These are phyloP conservation scores for Notechis scutatus DNA, from an alignment of 2,113 vertebrate species.

Conservation along the genomic window DNA sequence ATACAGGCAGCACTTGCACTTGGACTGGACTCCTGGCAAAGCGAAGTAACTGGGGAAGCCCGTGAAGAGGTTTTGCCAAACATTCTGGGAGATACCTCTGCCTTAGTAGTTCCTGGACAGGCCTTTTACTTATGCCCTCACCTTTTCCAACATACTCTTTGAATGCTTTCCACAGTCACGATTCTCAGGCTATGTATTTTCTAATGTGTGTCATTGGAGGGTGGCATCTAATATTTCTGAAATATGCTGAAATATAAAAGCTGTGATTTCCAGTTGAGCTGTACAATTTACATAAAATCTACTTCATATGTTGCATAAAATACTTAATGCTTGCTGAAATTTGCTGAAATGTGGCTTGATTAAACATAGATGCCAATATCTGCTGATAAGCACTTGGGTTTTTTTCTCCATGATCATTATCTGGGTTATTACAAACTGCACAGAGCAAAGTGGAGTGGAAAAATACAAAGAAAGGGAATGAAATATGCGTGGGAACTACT, in stretches of 20 bases:
- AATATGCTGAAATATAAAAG: slow-evolving; percentile 5
- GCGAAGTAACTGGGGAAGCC: not conserved
- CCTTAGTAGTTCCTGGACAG: not conserved
- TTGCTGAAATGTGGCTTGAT: not conserved
- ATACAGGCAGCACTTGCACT: not conserved
- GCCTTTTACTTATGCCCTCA: not conserved
- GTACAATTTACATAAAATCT: not conserved
- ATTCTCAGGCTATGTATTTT: slow-evolving; percentile 10
- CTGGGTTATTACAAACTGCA: not conserved
- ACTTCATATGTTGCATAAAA: not conserved
- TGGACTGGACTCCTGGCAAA: not conserved
- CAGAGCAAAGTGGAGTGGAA: not conserved
- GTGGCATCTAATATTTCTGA: slow-evolving; percentile 17
- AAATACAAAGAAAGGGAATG: not conserved
- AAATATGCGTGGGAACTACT: not conserved
- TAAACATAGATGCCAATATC: not conserved
- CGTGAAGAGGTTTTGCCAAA: not conserved
- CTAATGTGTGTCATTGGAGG: slow-evolving; percentile 18
- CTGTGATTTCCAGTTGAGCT: not conserved
- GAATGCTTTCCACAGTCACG: not conserved
- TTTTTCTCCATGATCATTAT: not conserved
- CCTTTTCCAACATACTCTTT: not conserved
- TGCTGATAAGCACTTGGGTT: not conserved
- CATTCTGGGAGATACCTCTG: not conserved
- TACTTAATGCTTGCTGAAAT: not conserved